phyloP scores from a whole-genome alignment of 2,797 vertebrate genomes.

The Eutrigla gurnardus region DNA sequence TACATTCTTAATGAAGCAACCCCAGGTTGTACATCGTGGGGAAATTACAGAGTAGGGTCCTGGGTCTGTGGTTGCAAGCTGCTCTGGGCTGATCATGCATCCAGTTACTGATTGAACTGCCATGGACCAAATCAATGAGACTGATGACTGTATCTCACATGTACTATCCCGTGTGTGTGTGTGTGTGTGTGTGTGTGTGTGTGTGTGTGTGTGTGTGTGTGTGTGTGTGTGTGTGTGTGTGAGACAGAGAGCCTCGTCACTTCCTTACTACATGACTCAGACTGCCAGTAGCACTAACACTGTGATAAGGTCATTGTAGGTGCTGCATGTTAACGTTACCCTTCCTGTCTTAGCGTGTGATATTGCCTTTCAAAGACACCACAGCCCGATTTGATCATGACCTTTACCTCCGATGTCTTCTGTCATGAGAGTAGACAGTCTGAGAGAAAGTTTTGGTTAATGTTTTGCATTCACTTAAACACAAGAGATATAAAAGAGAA shows the following conservation, averaged over 20 bases:
- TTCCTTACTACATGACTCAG: constrained; percentile 16
- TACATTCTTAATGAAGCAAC: constrained; percentile 48
- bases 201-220: constrained; percentile 6
- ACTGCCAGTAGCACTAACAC: constrained; percentile 15
- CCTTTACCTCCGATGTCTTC: constrained; percentile 31
- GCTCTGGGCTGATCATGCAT: constrained; percentile 16
- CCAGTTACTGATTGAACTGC: constrained; percentile 14
- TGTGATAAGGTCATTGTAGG: constrained; percentile 38
- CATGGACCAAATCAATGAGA: neutral
- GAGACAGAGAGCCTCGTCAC: neutral
- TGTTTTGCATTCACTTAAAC: neutral
- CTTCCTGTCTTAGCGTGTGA: constrained; percentile 6
- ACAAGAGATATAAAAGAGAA: neutral
- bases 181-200: constrained; percentile 1
- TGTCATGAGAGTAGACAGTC: neutral
- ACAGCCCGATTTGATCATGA: neutral
- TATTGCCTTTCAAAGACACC: constrained; percentile 35
- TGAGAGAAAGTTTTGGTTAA: constrained; percentile 7
- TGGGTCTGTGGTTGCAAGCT: constrained; percentile 5
- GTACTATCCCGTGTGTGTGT: constrained; percentile 7
- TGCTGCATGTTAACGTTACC: constrained; percentile 9
- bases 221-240: neutral
- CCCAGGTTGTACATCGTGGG: constrained; percentile 25
- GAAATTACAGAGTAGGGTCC: constrained; percentile 2
- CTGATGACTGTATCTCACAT: neutral